Base-by-base conservation (phyloP, 2,797 vertebrate species). In the Oophaga sylvatica region DNA sequence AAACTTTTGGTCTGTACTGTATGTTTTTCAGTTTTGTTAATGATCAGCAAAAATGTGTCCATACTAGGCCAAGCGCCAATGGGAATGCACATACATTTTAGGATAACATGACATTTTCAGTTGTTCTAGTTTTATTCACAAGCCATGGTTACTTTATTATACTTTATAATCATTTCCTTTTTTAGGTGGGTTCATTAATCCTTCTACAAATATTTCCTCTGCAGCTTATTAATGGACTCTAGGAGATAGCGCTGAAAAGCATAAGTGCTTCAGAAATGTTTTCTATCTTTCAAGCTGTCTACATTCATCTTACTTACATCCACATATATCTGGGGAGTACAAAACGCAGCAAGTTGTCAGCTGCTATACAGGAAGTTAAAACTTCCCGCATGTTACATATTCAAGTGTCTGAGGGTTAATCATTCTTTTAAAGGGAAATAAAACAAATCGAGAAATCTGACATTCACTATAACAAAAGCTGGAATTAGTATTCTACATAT, bases 151-250 rank as follows among this genome's bases (percentile, higher is more conserved):
- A 77, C 70, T 81, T 77, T 88, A 85, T 88, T 85, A 88, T 88
- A 81, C 87, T 88, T 88, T 85, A 41, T 81, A 85, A 76, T 85
- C 60, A 81, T 88, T 88, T 85, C 83, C 87, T 75, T 84, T 81
- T 83, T 81, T 76, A 81, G 70, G 79, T 85, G 78, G 81, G 83
- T 85, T 88, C 87, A 88, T 88, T 85, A 88, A 88, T 88, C 87
- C 87, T 81, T 85, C 83, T 81, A 65, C 87, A 85, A 88, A 88
- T 77, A 85, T 78, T 88, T 88, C 77, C 78, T 85, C 83, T 76
- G 79, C 83, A 85, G 83, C 83, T 88, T 88, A 88, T 81, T 88
- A 88, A 88, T 88, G 87, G 83, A 81, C 78, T 88, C 78, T 65
- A 67, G 68, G 83, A 84, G 87, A 68, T 53, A 59, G 81, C 81